Evolutionary conservation across 2,888 invertebrate genomes (phyloP).

Genomic region (Cryptus viduatorius): DNA sequence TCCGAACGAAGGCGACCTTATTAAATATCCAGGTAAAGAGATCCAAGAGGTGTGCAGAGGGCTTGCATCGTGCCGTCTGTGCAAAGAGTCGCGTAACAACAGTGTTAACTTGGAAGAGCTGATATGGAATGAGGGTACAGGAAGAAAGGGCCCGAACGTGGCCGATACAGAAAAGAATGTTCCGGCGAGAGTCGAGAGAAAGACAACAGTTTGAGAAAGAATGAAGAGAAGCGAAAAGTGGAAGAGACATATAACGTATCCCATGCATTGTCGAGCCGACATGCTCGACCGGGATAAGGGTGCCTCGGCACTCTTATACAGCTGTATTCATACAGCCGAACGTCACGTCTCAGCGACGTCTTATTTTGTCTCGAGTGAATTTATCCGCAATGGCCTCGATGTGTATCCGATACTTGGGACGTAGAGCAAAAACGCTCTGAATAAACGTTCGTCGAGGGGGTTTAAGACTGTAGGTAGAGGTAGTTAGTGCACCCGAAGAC

Average conservation of each 20-base stretch:
- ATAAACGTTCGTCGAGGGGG: no score
- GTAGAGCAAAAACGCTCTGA: not conserved
- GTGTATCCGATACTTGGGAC: constrained; percentile 8
- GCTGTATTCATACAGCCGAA: constrained; percentile 4
- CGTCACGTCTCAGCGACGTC: constrained; percentile 72
- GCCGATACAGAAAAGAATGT: constrained; percentile 40
- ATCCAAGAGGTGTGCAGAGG: constrained; percentile 3
- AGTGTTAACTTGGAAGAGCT: constrained; percentile 27
- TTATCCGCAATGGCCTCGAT: constrained; percentile 69
- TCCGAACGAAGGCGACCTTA: constrained; percentile 50
- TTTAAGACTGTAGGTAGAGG: no score
- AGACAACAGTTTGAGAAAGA: not conserved
- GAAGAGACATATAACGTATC: constrained; percentile 43
- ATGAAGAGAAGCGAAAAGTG: not conserved
- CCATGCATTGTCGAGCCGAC: constrained; percentile 69
- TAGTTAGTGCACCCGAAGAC: no score
- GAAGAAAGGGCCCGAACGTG: constrained; percentile 34
- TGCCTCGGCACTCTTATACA: constrained; percentile 65
- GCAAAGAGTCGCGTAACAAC: constrained; percentile 13
- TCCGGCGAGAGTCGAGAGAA: constrained; percentile 10
- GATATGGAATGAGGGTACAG: constrained; percentile 38
- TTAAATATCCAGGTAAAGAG: constrained; percentile 60
- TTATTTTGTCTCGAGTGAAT: constrained; percentile 75
- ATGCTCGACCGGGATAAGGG: constrained; percentile 66
- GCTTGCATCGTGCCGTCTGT: constrained; percentile 2